A percentile compares a stretch with the other conserved stretches of the same genome.
These are phyloP conservation scores for Drosophila nikananu DNA, from an alignment of 1,140 invertebrate genomes.

Conservation along the genomic window DNA sequence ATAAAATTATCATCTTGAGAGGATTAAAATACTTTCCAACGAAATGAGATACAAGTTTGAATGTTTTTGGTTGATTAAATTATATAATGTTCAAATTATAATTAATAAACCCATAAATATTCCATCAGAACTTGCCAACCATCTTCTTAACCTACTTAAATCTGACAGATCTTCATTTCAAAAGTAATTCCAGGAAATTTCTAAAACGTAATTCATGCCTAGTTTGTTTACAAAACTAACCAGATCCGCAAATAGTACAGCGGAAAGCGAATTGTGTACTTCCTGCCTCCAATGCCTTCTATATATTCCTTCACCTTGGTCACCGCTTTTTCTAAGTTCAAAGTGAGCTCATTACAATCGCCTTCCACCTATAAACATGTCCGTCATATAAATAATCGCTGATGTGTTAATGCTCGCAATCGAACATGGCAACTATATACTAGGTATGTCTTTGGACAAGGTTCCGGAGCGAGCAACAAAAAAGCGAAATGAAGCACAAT, in stretches of 20 bases:
- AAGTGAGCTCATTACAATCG: conserved; percentile 33
- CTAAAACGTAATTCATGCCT: not conserved
- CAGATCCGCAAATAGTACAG: not conserved
- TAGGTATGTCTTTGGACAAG: conserved; percentile 43
- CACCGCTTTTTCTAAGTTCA: conserved; percentile 39
- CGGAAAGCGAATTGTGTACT: conserved; percentile 22
- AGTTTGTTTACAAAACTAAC: conserved; percentile 25
- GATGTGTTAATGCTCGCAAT: conserved; percentile 5
- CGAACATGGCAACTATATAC: conserved; percentile 51
- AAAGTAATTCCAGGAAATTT: not conserved
- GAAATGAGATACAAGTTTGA: not conserved
- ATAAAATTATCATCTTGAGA: not conserved
- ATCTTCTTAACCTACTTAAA: not conserved
- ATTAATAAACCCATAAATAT: not conserved
- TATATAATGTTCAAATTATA: not conserved
- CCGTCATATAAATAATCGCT: conserved; percentile 6
- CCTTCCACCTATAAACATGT: conserved; percentile 17
- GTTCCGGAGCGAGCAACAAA: conserved; percentile 27
- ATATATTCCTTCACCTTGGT: conserved; percentile 46
- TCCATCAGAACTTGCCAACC: not conserved
- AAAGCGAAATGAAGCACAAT: conserved; percentile 9
- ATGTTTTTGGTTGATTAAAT: not conserved
- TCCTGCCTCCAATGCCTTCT: conserved; percentile 33
- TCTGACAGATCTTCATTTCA: not conserved
- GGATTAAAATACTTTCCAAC: not conserved